Evolutionary conservation across 2,797 vertebrate genomes (phyloP), one percentile per base, ranked within the genome.

Genomic region (Tiaroga cobitis): DNA sequence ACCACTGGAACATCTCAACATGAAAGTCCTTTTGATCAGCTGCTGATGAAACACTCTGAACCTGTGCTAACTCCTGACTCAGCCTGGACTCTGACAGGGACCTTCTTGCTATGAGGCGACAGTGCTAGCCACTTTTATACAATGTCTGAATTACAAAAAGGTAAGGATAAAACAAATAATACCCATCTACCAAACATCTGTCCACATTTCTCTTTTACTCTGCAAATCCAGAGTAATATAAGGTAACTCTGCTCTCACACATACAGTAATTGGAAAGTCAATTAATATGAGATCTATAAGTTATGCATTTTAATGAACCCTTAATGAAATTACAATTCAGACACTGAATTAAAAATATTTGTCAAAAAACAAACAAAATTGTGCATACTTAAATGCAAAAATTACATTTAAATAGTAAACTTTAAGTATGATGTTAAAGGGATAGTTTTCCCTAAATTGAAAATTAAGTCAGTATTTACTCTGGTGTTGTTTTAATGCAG

Each of bases 1-100:
- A 56, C 19, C 29, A 56, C 29, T 37, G 18, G 73, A 76, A 56
- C 10, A 76, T 8, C 10, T 54, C 19, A 37, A 56, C 49, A 56
- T 37, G 19, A 54, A 56, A 76, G 73, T 54, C 43, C 8, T 1
- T 74, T 74, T 74, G 43, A 74, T 74, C 70, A 74, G 43, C 70
- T 32, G 43, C 70, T 74, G n/a, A 74, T 32, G 43, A 74, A 49
- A 74, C 70, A 29, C 43, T 49, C 16, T 73, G 1, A 54, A 76
- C 32, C 19, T 56, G 32, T 21, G 34, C 49, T 75, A 51, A 75
- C n/a, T 37, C 65, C 32, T 24, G 19, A 39, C 34, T 69, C 2
- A 41, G 19, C 2, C 37, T 10, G 19, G 34, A 69, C 21, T 37
- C 19, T 15, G n/a, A 43, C 5, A n/a, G 68, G 24, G 5, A n/a